Evolutionary conservation across 2,888 invertebrate genomes (phyloP).

Genomic region (Eugnorisma glareosa): DNA sequence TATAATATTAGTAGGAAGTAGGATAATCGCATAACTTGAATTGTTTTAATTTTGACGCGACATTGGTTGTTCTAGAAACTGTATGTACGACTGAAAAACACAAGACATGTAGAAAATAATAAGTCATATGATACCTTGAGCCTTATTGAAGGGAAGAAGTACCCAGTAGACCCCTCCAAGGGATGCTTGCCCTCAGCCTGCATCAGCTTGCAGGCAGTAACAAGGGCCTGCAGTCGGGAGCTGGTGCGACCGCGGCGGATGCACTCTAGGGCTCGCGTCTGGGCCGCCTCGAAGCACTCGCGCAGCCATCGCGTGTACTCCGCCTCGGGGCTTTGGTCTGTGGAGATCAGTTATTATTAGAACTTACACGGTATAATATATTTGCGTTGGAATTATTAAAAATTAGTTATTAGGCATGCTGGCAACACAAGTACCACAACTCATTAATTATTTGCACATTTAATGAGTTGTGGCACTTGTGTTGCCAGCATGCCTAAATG

Average conservation of each 20-base stretch:
- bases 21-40: not conserved
- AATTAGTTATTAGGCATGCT: too few species aligned
- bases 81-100: not conserved
- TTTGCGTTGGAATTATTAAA: not conserved
- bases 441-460: too few species aligned
- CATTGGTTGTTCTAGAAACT: not conserved
- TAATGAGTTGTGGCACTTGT: not conserved
- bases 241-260: constrained; percentile 88
- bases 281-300: constrained; percentile 93
- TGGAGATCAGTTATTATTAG: not conserved
- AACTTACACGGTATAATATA: not conserved
- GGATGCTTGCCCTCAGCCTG: constrained; percentile 93
- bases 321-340: constrained; percentile 89
- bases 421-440: too few species aligned
- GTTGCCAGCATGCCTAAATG: not conserved
- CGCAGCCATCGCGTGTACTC: constrained; percentile 93
- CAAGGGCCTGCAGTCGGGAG: constrained; percentile 92
- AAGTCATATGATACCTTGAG: constrained; percentile 88
- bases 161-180: constrained; percentile 88
- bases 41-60: not conserved
- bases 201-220: constrained; percentile 93
- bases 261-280: constrained; percentile 90
- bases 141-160: constrained; percentile 92
- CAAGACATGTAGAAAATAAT: not conserved
- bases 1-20: too few species aligned